phyloP scores from a whole-genome alignment of 53 echinoderm and acorn worm genomes.

The Patiria pectinifera region DNA sequence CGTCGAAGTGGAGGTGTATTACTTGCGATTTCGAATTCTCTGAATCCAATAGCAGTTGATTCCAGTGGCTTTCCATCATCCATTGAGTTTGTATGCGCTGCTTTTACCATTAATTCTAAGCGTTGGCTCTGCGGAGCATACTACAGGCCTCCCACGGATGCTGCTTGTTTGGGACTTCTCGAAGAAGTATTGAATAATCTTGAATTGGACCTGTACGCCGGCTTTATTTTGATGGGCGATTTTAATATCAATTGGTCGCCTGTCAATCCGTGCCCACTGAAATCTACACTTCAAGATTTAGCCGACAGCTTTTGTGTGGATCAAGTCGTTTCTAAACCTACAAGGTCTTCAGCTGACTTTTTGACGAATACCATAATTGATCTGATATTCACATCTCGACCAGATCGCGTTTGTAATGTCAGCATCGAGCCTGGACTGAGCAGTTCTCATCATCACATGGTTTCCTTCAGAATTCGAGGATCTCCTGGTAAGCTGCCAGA shows the following conservation, averaged over 20 bases:
- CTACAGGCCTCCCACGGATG: slow-evolving; percentile 41
- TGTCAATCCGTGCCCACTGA: too few relatives aligned
- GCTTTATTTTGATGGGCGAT: slow-evolving; percentile 43
- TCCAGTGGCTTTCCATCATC: too few relatives aligned
- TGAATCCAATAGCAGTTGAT: background rate
- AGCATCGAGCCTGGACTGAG: too few relatives aligned
- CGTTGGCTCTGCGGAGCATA: slow-evolving; percentile 36
- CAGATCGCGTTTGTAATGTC: too few relatives aligned
- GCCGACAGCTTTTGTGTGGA: slow-evolving; percentile 2
- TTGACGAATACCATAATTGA: too few relatives aligned
- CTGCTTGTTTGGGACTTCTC: background rate
- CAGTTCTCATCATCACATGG: too few relatives aligned
- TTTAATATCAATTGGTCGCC: slow-evolving; percentile 39
- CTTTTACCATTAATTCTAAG: slow-evolving; percentile 23
- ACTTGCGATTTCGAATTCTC: background rate
- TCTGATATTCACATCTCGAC: too few relatives aligned
- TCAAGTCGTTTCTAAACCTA: slow-evolving; percentile 16
- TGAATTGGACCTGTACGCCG: slow-evolving; percentile 17
- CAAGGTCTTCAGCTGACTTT: background rate
- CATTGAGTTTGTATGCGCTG: background rate
- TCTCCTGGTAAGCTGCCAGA: too few relatives aligned
- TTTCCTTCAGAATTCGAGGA: too few relatives aligned
- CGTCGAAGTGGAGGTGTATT: slow-evolving; percentile 1
- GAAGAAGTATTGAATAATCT: slow-evolving; percentile 39
- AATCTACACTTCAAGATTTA: slow-evolving; percentile 7